Evolutionary conservation across 2,797 vertebrate species (phyloP), one percentile per base, ranked within the genome.

Genomic region (Galagoides demidoff): DNA sequence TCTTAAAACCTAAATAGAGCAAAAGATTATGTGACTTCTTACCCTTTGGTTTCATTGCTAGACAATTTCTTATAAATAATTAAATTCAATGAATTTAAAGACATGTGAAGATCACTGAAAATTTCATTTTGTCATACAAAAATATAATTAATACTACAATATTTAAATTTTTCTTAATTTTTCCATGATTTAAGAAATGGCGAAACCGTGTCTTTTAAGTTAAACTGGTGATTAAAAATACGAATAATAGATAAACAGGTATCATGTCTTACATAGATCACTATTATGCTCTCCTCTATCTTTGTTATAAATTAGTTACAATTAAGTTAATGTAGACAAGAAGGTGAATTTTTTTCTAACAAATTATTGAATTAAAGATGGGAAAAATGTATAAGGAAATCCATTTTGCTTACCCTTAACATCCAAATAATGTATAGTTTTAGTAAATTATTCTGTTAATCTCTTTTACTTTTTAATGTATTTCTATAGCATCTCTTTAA

Each of bases 291-390:
- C 70, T 97, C 59, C 79, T 97, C 90, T 97, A 93, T 96, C 93
- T 97, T 98, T 96, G 89, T 96, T 96, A 97, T 97, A 97, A 98
- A 97, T 97, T 98, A 98, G 92, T 97, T 96, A 98, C 95, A 95
- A 98, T 98, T 97, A 97, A 97, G 98, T 98, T 92, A 95, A 92
- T 97, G 84, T 98, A 97, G 91, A 94, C 94, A 93, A 95, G 85
- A 98, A 98, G 96, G 92, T 96, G 97, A 98, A 96, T 94, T 98
- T 95, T 97, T 83, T 94, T 96, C 94, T 98, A 95, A 95, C 95
- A 81, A 97, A 94, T 97, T 74, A 95, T 89, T 97, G 94, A 96
- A 79, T 98, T 98, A 97, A 98, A 97, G 89, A 97, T 97, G 87
- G 64, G 63, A 76, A 95, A 97, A 97, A 94, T 94, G 83, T 96